These are phyloP conservation scores for Actinia equina DNA, from an alignment of 64 coral and sea anemone genomes.

Conservation along the genomic window DNA sequence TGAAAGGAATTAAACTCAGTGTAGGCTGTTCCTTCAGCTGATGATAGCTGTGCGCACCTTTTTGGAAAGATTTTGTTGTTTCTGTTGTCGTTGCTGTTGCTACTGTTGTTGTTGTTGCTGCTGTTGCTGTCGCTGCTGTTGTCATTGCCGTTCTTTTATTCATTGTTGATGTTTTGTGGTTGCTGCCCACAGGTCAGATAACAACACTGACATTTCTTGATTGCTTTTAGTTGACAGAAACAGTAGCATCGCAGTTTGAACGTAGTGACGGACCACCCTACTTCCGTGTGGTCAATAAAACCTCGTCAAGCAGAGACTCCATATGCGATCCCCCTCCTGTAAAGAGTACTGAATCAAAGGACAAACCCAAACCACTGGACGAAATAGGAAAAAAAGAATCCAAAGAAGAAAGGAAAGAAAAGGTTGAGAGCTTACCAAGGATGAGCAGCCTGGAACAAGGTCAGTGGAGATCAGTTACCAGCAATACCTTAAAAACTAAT, in stretches of 20 bases:
- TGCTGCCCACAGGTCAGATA: neutral
- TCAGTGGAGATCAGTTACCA: neutral
- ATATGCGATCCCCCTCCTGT: constrained; percentile 34
- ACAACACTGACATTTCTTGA: neutral
- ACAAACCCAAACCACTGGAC: constrained; percentile 36
- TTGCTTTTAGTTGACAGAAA: constrained; percentile 74
- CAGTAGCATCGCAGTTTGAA: constrained; percentile 97
- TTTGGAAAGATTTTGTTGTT: no score
- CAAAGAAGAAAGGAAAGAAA: constrained; percentile 47
- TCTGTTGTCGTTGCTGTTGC: no score
- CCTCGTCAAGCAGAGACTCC: constrained; percentile 74
- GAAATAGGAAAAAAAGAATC: constrained; percentile 28
- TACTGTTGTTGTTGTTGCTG: no score
- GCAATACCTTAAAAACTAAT: neutral
- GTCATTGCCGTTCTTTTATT: no score
- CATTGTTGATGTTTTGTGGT: neutral
- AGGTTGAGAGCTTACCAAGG: constrained; percentile 23
- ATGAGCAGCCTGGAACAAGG: constrained; percentile 16
- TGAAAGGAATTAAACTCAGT: no score
- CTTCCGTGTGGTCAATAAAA: constrained; percentile 62
- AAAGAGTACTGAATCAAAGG: neutral
- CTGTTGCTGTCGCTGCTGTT: no score
- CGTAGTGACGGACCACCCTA: constrained; percentile 92
- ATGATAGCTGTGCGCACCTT: no score
- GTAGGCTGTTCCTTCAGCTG: no score